These are phyloP conservation scores for Leucophenga maculata DNA, from an alignment of 2,888 invertebrate genomes.

Conservation along the genomic window DNA sequence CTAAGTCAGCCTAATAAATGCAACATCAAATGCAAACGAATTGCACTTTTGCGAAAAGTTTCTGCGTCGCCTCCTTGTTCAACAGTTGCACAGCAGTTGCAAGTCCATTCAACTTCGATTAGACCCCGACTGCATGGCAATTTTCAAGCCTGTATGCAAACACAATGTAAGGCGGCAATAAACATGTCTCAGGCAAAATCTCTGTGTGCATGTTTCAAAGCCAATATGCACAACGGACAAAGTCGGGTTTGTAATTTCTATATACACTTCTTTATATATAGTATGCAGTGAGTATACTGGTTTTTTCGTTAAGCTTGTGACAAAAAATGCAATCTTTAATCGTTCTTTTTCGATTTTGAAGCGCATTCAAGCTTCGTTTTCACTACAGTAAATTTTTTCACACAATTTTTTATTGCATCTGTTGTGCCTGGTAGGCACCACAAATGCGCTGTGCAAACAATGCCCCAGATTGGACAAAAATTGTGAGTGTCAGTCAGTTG, in stretches of 20 bases:
- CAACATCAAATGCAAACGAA: constrained; percentile 5
- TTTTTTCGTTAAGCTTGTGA: too few species aligned
- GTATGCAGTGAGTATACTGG: too few species aligned
- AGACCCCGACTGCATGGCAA: constrained; percentile 28
- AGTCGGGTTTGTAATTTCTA: constrained; percentile 10
- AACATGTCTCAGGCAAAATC: not conserved
- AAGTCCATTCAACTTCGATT: constrained; percentile 46
- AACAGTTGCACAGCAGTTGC: constrained; percentile 29
- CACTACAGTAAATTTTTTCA: too few species aligned
- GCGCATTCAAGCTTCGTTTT: too few species aligned
- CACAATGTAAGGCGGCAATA: not conserved
- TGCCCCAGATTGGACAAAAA: too few species aligned
- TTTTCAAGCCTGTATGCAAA: not conserved
- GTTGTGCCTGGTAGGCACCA: too few species aligned
- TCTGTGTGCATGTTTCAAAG: constrained; percentile 25
- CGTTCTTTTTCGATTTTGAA: too few species aligned
- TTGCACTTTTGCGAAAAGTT: constrained; percentile 13
- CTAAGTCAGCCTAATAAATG: constrained; percentile 1
- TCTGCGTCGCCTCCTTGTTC: not conserved
- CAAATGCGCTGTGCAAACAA: too few species aligned
- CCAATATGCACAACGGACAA: constrained; percentile 3
- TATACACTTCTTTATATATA: not conserved
- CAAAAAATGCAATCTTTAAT: too few species aligned
- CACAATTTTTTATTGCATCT: too few species aligned
- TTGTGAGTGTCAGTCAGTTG: too few species aligned